Evolutionary conservation across 2,888 invertebrate genomes (phyloP).

Genomic region (Encarsia formosa): DNA sequence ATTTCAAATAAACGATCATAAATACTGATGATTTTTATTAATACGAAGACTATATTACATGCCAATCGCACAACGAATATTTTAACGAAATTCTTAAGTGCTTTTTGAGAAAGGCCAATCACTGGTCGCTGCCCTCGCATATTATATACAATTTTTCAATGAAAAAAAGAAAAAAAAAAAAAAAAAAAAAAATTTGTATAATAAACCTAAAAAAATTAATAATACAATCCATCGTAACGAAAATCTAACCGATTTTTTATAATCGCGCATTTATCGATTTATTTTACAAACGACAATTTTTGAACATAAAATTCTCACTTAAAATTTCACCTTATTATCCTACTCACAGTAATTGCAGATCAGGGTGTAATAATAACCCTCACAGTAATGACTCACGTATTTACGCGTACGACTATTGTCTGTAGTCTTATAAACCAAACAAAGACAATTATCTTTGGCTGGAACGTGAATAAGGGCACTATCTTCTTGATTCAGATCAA

Average conservation of each 20-base stretch:
- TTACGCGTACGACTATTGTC: constrained; percentile 50
- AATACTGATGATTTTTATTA: constrained; percentile 45
- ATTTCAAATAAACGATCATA: constrained; percentile 35
- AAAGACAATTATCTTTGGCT: constrained; percentile 63
- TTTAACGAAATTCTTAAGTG: constrained; percentile 21
- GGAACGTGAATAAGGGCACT: constrained; percentile 61
- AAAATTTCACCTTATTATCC: constrained; percentile 9
- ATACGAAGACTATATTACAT: constrained; percentile 41
- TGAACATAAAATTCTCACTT: constrained; percentile 16
- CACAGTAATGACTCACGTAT: constrained; percentile 45
- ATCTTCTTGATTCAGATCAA: constrained; percentile 43
- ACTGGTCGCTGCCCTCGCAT: constrained; percentile 17
- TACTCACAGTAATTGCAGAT: constrained; percentile 44
- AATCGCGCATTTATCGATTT: constrained; percentile 17
- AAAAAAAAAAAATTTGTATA: too few species aligned
- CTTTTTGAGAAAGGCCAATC: constrained; percentile 25
- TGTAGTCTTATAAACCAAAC: constrained; percentile 60
- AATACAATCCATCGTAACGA: constrained; percentile 10
- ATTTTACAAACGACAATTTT: constrained; percentile 10
- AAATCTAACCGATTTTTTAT: constrained; percentile 13
- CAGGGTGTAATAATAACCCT: constrained; percentile 45
- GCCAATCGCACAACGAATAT: constrained; percentile 26
- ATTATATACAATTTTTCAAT: constrained; percentile 24
- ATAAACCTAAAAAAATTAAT: not conserved
- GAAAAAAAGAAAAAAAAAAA: constrained; percentile 7